Percentiles rank a stretch among this genome's conserved stretches.
Evolutionary conservation across 2,888 invertebrate genomes (phyloP).

Genomic region (Gari tellinella): DNA sequence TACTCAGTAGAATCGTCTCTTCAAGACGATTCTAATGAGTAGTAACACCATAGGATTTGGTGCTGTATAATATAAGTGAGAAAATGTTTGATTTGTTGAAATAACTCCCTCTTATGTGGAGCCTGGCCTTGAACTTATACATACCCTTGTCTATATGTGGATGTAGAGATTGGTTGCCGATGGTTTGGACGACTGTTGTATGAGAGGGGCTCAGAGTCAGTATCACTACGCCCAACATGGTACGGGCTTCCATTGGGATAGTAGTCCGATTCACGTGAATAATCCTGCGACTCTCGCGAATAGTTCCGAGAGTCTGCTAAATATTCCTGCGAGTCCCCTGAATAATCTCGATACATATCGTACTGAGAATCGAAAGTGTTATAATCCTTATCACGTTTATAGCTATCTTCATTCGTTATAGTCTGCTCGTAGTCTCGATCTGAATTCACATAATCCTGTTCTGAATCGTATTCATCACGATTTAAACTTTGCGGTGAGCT

Average conservation of each 20-base stretch:
- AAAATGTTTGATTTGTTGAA: too few species aligned
- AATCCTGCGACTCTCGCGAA: slow-evolving; percentile 38
- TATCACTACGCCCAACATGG: slow-evolving; percentile 80
- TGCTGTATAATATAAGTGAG: too few species aligned
- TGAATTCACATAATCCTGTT: slow-evolving; percentile 56
- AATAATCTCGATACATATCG: slow-evolving; percentile 37
- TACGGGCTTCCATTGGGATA: slow-evolving; percentile 66
- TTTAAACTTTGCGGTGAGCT: slow-evolving; percentile 53
- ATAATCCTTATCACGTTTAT: slow-evolving; percentile 31
- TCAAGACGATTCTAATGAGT: too few species aligned
- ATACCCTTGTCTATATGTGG: slow-evolving; percentile 39
- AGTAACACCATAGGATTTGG: too few species aligned
- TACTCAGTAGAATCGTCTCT: too few species aligned
- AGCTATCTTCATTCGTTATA: slow-evolving; percentile 48
- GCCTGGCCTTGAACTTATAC: too few species aligned
- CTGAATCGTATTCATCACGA: slow-evolving; percentile 48
- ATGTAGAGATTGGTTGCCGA: slow-evolving; percentile 24
- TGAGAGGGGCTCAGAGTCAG: slow-evolving; percentile 87
- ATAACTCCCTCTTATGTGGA: too few species aligned
- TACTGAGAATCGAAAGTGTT: slow-evolving; percentile 29
- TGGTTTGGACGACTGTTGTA: slow-evolving; percentile 93
- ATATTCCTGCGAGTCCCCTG: slow-evolving; percentile 50
- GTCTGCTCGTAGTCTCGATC: slow-evolving; percentile 53
- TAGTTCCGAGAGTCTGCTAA: slow-evolving; percentile 31
- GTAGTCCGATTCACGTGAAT: slow-evolving; percentile 58